Conservation (phyloP, 2,888 invertebrate genomes). For the Conus canariensis region DNA sequence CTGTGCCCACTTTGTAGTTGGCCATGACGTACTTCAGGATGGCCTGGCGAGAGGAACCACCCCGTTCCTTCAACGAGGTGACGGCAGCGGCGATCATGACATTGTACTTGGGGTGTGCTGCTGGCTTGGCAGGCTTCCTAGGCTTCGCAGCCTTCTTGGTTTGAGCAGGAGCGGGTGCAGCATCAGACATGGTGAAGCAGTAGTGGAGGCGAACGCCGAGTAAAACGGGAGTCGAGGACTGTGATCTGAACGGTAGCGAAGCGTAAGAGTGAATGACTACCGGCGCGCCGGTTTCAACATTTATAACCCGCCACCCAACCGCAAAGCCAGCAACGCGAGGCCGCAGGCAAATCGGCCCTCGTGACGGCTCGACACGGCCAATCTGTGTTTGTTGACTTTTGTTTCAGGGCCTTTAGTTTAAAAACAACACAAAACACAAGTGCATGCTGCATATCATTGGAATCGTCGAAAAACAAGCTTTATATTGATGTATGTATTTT, state of each 20-base stretch:
- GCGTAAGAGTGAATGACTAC: neutral
- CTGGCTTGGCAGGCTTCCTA: conserved; percentile 66
- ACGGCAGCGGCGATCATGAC: conserved; percentile 79
- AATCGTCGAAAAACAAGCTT: neutral
- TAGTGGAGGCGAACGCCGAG: neutral
- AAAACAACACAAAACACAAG: neutral
- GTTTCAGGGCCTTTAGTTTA: neutral
- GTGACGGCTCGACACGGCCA: neutral
- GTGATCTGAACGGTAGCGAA: neutral
- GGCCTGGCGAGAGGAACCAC: conserved; percentile 79
- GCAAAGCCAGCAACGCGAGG: conserved; percentile 3
- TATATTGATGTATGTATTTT: neutral
- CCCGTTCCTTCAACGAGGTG: conserved; percentile 77
- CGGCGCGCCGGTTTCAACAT: neutral
- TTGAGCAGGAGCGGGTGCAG: neutral
- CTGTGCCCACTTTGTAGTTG: conserved; percentile 39
- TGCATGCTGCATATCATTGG: neutral
- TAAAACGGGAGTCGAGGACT: no score
- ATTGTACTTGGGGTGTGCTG: conserved; percentile 76
- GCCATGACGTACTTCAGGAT: conserved; percentile 78
- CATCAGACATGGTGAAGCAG: conserved; percentile 11
- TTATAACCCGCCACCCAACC: neutral
- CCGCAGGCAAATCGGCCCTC: neutral
- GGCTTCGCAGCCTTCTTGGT: conserved; percentile 52
- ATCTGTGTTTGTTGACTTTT: neutral